Evolutionary conservation across 2,888 invertebrate genomes (phyloP).

Genomic region (Drosophila prolongata): DNA sequence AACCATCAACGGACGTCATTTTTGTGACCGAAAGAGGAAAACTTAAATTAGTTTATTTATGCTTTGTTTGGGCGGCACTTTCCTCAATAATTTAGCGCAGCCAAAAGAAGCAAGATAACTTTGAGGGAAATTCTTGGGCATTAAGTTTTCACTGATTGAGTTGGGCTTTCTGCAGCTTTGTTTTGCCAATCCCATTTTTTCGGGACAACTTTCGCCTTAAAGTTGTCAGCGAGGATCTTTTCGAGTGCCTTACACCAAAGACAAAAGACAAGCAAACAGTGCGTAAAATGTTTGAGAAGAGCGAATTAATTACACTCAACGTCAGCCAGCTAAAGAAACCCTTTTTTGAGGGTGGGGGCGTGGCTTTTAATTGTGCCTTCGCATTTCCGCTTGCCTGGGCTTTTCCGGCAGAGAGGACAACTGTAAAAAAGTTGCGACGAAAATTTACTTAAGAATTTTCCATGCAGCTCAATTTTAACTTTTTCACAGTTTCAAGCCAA

Average conservation of each 20-base stretch:
- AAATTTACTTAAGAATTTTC: constrained; percentile 66
- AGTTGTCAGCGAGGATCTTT: constrained; percentile 73
- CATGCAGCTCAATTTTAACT: constrained; percentile 42
- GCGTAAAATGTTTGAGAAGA: constrained; percentile 80
- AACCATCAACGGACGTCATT: constrained; percentile 23
- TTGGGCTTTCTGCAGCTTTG: constrained; percentile 41
- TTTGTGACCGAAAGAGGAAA: constrained; percentile 38
- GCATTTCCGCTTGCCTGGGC: constrained; percentile 52
- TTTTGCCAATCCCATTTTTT: constrained; percentile 39
- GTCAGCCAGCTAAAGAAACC: constrained; percentile 33
- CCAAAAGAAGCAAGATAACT: constrained; percentile 31
- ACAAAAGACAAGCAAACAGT: constrained; percentile 78
- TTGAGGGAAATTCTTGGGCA: constrained; percentile 37
- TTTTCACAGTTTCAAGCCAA: constrained; percentile 38
- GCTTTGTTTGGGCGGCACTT: constrained; percentile 68
- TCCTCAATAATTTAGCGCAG: constrained; percentile 7
- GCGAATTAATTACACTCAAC: constrained; percentile 79
- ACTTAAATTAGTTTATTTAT: constrained; percentile 79
- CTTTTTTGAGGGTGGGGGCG: constrained; percentile 19
- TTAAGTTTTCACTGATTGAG: constrained; percentile 70
- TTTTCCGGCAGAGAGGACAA: constrained; percentile 20
- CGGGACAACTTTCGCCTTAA: constrained; percentile 61
- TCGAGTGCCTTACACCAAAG: constrained; percentile 64
- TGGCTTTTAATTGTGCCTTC: constrained; percentile 50
- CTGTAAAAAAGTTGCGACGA: constrained; percentile 53